Base-by-base conservation (phyloP, 2,888 invertebrate species). In the Caenorhabditis uteleia region DNA sequence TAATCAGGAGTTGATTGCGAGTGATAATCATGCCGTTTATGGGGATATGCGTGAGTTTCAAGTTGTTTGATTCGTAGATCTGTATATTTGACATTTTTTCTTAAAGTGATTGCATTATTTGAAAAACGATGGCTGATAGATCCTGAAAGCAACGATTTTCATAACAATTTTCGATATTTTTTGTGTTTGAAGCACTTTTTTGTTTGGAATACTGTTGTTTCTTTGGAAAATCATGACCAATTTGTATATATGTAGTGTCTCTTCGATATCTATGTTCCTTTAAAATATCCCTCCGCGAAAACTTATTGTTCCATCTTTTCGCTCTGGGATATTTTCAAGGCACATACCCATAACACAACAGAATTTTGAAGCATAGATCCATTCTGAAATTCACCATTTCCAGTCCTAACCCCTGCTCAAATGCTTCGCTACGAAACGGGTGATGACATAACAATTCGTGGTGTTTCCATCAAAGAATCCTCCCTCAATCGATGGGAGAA, bases 341-440 rank as follows among this genome's bases (percentile, higher is more conserved):
- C n/a, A n/a, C n/a, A 31, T 12, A 31, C 31, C 14, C 10, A 31
- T 12, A 31, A 31, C 14, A 31, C 31, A 10, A 31, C 31, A 31
- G 31, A 31, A 31, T 14, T 31, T 31, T 10, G 14, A 10, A 14
- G 14, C 14, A 12, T 4, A 16, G 3, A n/a, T n/a, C n/a, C n/a
- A n/a, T n/a, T n/a, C n/a, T n/a, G n/a, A 43, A 43, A 8, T 16
- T 33, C 12, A 29, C 10, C 16, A 8, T 31, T 42, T 65, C 34
- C 42, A 75, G 73, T 71, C 5, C 43, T 75, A n/a, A 74, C 71
- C 23, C 74, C 75, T 0, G 51, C 54, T n/a, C 75, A 75, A 55
- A n/a, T 54, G 14, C 20, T 57, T 8, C 60, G 75, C 5, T 75
- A 73, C 36, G 58, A 62, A 29, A 57, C 51, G 26, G 61, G 14